Percentiles rank a stretch among this genome's conserved stretches.
These are phyloP conservation scores for Ridgeia piscesae DNA, from an alignment of 1,140 invertebrate species.

Conservation along the genomic window DNA sequence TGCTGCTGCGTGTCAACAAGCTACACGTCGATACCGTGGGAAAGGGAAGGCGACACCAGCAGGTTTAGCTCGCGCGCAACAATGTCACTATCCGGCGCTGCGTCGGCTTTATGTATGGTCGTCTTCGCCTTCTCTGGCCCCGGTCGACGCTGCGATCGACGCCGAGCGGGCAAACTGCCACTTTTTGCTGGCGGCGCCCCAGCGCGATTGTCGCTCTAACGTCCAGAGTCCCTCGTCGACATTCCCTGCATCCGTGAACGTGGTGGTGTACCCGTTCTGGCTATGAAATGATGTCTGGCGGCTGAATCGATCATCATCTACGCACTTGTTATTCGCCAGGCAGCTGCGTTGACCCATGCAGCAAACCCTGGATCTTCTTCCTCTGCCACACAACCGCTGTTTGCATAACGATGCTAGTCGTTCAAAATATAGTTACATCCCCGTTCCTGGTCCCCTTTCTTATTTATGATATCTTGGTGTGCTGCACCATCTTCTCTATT, in stretches of 20 bases:
- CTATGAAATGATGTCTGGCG: not conserved
- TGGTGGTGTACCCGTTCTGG: not conserved
- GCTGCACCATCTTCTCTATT: not conserved
- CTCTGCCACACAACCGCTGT: not conserved
- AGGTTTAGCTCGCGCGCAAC: not conserved
- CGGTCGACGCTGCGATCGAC: not conserved
- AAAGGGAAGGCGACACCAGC: not conserved
- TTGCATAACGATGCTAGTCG: not conserved
- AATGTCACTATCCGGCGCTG: not conserved
- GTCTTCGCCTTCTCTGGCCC: not conserved
- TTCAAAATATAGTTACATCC: not conserved
- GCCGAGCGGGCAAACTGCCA: not conserved
- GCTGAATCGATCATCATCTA: no score
- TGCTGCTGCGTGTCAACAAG: not conserved
- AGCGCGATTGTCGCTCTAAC: not conserved
- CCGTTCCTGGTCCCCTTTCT: not conserved
- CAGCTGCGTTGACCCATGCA: not conserved
- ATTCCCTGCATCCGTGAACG: not conserved
- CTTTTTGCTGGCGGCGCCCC: not conserved
- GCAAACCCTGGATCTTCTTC: not conserved
- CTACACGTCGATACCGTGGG: not conserved
- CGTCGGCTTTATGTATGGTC: not conserved
- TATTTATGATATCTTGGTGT: not conserved
- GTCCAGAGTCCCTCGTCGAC: not conserved
- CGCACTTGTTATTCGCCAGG: not conserved